Evolutionary conservation across 1,140 invertebrate genomes (phyloP).

Genomic region (Drosophila neocordata): DNA sequence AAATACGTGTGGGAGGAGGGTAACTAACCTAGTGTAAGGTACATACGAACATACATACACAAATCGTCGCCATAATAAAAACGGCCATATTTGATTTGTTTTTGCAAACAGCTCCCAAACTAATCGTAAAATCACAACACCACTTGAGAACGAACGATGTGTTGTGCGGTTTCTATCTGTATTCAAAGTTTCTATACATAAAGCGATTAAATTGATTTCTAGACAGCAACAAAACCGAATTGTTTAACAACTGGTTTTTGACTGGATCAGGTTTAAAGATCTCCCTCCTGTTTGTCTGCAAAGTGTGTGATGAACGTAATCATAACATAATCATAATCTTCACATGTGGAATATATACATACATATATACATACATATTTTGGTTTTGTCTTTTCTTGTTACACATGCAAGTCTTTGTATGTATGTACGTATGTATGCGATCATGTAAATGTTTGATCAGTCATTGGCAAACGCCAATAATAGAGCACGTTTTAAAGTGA

Average conservation of each 20-base stretch:
- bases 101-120: background rate
- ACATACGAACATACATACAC: background rate
- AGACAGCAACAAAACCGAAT: background rate
- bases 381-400: background rate
- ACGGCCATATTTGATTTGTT: constrained; percentile 18
- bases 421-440: too few relatives aligned
- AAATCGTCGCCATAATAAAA: constrained; percentile 6
- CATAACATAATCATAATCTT: background rate
- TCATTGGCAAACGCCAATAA: background rate
- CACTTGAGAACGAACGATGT: background rate
- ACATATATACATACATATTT: too few relatives aligned
- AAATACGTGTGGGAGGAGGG: background rate
- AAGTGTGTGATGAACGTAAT: background rate
- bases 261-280: constrained; percentile 13
- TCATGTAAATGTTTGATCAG: constrained; percentile 1
- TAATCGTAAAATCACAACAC: constrained; percentile 10
- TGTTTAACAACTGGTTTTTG: constrained; percentile 10
- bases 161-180: constrained; percentile 2
- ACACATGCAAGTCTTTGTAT: background rate
- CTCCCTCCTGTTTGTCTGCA: constrained; percentile 8
- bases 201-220: constrained; percentile 5
- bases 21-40: constrained; percentile 21
- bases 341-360: too few relatives aligned
- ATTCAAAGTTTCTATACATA: constrained; percentile 1
- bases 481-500: constrained; percentile 5